Evolutionary conservation across 2,797 vertebrate species (phyloP), one percentile per base, ranked within the genome.

Genomic region (Macroramphosus scolopax): DNA sequence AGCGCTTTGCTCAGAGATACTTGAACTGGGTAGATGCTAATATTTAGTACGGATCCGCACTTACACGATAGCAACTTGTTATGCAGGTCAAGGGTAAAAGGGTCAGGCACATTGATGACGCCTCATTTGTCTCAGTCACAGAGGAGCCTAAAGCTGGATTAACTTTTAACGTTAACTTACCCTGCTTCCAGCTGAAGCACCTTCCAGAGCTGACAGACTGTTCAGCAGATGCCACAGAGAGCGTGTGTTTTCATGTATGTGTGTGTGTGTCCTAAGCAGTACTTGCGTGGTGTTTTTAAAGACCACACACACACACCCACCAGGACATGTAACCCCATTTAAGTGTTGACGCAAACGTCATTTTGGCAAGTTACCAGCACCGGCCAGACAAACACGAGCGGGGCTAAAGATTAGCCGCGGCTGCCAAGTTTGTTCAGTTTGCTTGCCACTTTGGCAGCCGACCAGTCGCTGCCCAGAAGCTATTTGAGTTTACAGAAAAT

Each of bases 151-250:
- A 17, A 65, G 50, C 43, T 1, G 65, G 72, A 73, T 71, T 69
- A 74, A 67, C 31, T 51, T 37, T 33, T 50, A 58, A 42, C 40
- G 63, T 43, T 48, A 68, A 57, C 31, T 45, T 36, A 44, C 61
- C 77, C 51, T 2, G 28, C 45, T 55, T 62, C 24, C 17, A 1
- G 7, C 25, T 6, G 18, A 17, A 18, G 38, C 56, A 64, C 59
- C 55, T 65, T 45, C 51, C 34, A 51, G 46, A 28, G 45, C 51
- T 4, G 60, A 63, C 63, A 57, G 53, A 58, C 53, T 38, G 51
- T 7, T 1, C 1, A 29, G 18, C 68, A 64, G 58, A 64, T 59
- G 64, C 40, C 26, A 5, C 46, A 0, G 29, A 44, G 37, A 15
- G 30, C 28, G 6, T 54, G 11, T 9, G 29, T 32, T 16, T 54